These are phyloP conservation scores for Muricea muricata DNA, from an alignment of 92 coral and sea anemone species.

Conservation along the genomic window DNA sequence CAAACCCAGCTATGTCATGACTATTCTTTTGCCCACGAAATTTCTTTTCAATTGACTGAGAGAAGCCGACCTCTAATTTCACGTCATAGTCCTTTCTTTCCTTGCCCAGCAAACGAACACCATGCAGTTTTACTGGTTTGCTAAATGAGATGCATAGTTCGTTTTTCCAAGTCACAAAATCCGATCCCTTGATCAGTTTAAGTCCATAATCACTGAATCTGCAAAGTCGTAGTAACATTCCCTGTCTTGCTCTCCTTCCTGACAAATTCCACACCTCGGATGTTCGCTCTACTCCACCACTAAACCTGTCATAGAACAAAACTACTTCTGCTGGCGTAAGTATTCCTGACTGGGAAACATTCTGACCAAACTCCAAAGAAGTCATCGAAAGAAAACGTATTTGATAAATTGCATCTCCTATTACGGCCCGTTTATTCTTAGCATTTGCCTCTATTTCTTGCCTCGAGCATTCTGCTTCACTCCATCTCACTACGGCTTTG, in stretches of 20 bases:
- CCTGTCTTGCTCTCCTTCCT: neutral
- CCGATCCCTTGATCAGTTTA: too few species aligned
- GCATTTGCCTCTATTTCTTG: conserved; percentile 27
- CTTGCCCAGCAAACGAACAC: neutral
- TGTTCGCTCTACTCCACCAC: neutral
- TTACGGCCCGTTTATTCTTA: conserved; percentile 49
- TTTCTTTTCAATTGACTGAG: neutral
- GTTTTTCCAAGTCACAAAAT: neutral
- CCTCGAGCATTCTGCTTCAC: conserved; percentile 20
- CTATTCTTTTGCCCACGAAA: neutral
- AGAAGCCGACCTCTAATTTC: neutral
- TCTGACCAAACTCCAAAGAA: conserved; percentile 51
- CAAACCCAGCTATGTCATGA: neutral
- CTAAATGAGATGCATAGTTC: neutral
- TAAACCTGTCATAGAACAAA: neutral
- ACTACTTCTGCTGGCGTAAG: neutral
- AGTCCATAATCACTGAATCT: neutral
- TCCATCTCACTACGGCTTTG: conserved; percentile 68
- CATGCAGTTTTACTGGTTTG: neutral
- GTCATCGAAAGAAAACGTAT: conserved; percentile 70
- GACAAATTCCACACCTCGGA: neutral
- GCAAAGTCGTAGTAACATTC: neutral
- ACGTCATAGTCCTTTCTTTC: neutral
- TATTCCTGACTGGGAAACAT: neutral
- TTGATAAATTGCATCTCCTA: conserved; percentile 64